Conservation (phyloP, 1,140 invertebrate species). For the Lordiphosa collinella region DNA sequence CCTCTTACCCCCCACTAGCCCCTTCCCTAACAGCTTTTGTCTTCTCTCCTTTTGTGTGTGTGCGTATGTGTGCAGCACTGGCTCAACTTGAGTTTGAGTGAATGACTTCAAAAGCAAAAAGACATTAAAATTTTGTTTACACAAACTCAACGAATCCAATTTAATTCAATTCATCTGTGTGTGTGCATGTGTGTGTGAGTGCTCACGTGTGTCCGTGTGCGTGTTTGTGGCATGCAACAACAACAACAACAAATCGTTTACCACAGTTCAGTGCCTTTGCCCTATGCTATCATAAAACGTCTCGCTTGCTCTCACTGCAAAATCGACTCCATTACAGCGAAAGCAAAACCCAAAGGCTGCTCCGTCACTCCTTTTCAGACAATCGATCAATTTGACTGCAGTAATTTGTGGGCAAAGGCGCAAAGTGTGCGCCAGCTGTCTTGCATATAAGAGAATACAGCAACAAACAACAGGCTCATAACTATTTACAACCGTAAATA, state of each 20-base stretch:
- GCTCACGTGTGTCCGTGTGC: constrained; percentile 13
- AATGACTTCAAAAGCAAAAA: constrained; percentile 77
- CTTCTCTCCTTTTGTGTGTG: constrained; percentile 21
- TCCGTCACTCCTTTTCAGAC: constrained; percentile 41
- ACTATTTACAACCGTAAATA: constrained; percentile 24
- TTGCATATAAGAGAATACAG: constrained; percentile 29
- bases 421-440: constrained; percentile 66
- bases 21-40: constrained; percentile 19
- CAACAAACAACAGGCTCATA: constrained; percentile 25
- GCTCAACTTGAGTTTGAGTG: constrained; percentile 63
- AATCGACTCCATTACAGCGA: constrained; percentile 7
- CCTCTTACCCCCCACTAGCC: background rate
- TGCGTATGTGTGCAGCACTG: constrained; percentile 33
- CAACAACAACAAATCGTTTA: constrained; percentile 74
- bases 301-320: constrained; percentile 2
- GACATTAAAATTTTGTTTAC: constrained; percentile 78
- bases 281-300: constrained; percentile 67
- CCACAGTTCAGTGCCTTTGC: constrained; percentile 67
- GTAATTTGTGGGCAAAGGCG: constrained; percentile 71
- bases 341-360: constrained; percentile 7
- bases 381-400: constrained; percentile 76
- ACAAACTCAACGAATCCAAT: constrained; percentile 77
- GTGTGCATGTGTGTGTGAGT: constrained; percentile 14
- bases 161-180: constrained; percentile 71
- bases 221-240: constrained; percentile 58